Conservation (phyloP, 2,797 vertebrate genomes). For the Gorsachius magnificus region DNA sequence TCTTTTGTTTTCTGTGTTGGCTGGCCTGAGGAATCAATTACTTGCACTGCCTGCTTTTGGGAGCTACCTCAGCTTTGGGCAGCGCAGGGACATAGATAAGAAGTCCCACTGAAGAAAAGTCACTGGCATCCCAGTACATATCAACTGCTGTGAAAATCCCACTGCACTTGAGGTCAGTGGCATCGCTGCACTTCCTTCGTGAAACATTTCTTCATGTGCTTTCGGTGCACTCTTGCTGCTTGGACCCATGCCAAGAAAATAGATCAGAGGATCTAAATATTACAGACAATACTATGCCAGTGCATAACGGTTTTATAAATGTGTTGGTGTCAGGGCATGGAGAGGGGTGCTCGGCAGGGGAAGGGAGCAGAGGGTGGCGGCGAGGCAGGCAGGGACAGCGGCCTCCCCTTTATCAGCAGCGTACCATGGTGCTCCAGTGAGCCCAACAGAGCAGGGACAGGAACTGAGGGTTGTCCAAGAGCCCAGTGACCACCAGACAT, state of each 20-base stretch:
- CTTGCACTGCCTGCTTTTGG: not conserved
- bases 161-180: not conserved
- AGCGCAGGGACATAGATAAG: not conserved
- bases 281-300: not conserved
- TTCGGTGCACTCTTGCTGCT: not conserved
- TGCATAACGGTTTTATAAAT: not conserved
- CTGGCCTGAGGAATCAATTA: not conserved
- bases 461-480: not conserved
- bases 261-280: not conserved
- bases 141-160: not conserved
- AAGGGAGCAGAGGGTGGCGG: not conserved
- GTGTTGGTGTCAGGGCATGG: not conserved
- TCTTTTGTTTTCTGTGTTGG: not conserved
- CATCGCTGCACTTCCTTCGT: rapidly evolving
- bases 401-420: not conserved
- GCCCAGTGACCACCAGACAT: not conserved
- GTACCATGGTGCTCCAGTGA: rapidly evolving
- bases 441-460: not conserved
- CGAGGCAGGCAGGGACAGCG: rapidly evolving
- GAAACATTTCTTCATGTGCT: not conserved
- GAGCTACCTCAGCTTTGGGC: not conserved
- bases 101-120: not conserved
- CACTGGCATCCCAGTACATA: not conserved
- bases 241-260: not conserved
- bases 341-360: rapidly evolving